Evolutionary conservation across 2,888 invertebrate species (phyloP), one percentile per base, ranked within the genome.

Genomic region (Colostygia pectinataria): DNA sequence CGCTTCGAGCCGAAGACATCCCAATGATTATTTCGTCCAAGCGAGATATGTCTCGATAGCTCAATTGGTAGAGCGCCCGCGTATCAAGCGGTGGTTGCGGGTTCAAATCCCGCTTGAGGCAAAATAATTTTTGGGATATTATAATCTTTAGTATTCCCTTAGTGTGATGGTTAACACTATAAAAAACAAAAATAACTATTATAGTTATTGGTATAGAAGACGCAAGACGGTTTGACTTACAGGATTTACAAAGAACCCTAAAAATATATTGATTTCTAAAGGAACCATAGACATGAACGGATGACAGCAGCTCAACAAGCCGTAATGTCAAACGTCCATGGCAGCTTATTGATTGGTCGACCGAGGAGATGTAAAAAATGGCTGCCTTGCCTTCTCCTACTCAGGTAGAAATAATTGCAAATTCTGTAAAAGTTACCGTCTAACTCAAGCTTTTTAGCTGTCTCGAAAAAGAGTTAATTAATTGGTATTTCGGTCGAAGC

Each of bases 341-440:
- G 63, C 76, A 71, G 79, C 86, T 57, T 90, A 91, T 91, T 90
- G 90, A 91, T 91, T 91, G 90, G 90, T 90, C 88, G 79, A 83
- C 50, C 74, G 82, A 81, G 82, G 90, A 89, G 86, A 90, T 90
- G 90, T 91, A 82, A 91, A 93, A 95, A 94, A 95, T 95, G 95
- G 95, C 95, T 92, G 93, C 94, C 89, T 92, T 95, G 94, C 95
- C 94, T 91, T 95, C 94, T 92, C 95, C 95, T 91, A 94, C 94
- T 89, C 94, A 95, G 94, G 95, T 95, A 94, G 90, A 88, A 80
- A 63, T 76, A 71, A 69, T 74, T 69, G 66, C 66, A 77, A 80
- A 78, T 68, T 79, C 68, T 68, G 68, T 74, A 72, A 71, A 62
- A 68, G 54, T 53, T 71, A 63, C 46, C 62, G 61, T 67, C 36